phyloP scores from a whole-genome alignment of 2,113 vertebrate genomes.

The Mesocricetus auratus region DNA sequence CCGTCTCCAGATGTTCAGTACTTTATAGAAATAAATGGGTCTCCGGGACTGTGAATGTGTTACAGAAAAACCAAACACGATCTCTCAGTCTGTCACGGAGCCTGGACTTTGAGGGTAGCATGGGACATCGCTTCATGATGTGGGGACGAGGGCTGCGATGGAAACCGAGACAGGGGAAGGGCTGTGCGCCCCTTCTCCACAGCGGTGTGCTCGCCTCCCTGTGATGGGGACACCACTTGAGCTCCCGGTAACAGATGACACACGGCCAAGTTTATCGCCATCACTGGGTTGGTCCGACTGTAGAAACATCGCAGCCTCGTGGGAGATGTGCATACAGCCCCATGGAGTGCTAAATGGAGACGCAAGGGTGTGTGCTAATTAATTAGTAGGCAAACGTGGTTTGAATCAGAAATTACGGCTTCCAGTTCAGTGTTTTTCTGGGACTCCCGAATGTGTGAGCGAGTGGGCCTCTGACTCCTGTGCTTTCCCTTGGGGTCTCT shows the following conservation, averaged over 20 bases:
- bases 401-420: background rate
- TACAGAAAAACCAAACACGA: background rate
- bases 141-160: background rate
- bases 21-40: slow-evolving; percentile 68
- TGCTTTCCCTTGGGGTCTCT: background rate
- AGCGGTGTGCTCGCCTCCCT: background rate
- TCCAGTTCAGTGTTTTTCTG: background rate
- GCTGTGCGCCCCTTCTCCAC: background rate
- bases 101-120: background rate
- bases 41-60: slow-evolving; percentile 32
- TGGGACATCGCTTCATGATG: background rate
- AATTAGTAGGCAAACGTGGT: background rate
- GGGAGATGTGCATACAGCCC: background rate
- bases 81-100: slow-evolving; percentile 5
- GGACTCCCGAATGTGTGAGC: background rate
- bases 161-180: background rate
- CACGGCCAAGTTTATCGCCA: background rate
- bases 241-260: background rate
- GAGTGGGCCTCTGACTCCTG: background rate
- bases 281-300: background rate
- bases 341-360: background rate
- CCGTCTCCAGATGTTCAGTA: slow-evolving; percentile 49
- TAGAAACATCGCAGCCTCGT: background rate
- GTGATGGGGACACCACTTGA: background rate
- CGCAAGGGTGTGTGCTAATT: background rate